Evolutionary conservation across 2,888 invertebrate genomes (phyloP).

Genomic region (Lasioglossum zephyrum): DNA sequence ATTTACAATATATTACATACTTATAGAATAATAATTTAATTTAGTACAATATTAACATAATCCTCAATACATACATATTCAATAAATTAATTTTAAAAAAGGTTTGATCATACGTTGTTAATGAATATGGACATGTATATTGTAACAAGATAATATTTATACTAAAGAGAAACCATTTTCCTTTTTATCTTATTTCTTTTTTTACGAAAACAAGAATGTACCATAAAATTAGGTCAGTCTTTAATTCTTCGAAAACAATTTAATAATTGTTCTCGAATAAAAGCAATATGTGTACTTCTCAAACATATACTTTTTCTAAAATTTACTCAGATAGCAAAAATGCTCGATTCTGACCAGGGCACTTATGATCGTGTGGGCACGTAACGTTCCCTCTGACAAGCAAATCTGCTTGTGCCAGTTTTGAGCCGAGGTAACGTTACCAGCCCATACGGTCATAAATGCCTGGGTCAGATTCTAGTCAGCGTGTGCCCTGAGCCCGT

Average conservation of each 20-base stretch:
- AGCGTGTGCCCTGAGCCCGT: too few relatives aligned
- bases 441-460: too few relatives aligned
- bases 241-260: conserved; percentile 43
- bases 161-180: conserved; percentile 7
- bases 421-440: too few relatives aligned
- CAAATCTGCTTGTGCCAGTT: too few relatives aligned
- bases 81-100: conserved; percentile 51
- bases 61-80: conserved; percentile 27
- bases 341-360: too few relatives aligned
- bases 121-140: conserved; percentile 9
- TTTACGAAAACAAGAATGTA: conserved; percentile 31
- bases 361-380: too few relatives aligned
- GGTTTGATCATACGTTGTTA: conserved; percentile 10
- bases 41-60: conserved; percentile 46
- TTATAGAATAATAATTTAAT: conserved; percentile 40
- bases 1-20: conserved; percentile 69
- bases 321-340: not conserved
- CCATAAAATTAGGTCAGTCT: conserved; percentile 60
- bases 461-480: too few relatives aligned
- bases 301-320: conserved; percentile 6
- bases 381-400: too few relatives aligned
- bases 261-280: conserved; percentile 30
- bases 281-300: conserved; percentile 5
- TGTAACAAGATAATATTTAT: conserved; percentile 12
- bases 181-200: conserved; percentile 1